phyloP scores from a whole-genome alignment of 2,888 invertebrate species.

The Argyra leucocephala region DNA sequence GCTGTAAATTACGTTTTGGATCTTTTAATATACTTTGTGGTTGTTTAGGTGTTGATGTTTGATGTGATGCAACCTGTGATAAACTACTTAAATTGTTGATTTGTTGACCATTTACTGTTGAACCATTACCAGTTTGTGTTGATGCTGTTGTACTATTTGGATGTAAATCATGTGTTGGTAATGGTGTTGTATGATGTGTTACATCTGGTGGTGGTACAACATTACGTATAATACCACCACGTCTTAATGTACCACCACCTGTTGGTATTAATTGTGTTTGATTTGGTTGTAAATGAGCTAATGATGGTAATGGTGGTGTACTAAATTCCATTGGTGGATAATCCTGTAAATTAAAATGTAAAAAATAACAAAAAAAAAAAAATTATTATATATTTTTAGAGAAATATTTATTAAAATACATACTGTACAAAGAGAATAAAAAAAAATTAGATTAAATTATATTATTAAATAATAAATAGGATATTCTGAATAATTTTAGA shows the following conservation, averaged over 20 bases:
- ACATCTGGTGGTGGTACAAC: constrained; percentile 42
- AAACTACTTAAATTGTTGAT: constrained; percentile 26
- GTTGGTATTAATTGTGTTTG: constrained; percentile 15
- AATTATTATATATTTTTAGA: background rate
- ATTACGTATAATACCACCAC: constrained; percentile 37
- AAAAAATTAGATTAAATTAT: too few species aligned
- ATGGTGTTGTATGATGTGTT: constrained; percentile 39
- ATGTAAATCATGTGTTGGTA: constrained; percentile 37
- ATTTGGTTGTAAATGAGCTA: constrained; percentile 36
- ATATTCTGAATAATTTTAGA: too few species aligned
- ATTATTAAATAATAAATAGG: too few species aligned
- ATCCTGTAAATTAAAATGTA: constrained; percentile 31
- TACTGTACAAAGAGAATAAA: background rate
- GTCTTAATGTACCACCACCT: constrained; percentile 34
- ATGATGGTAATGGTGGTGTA: constrained; percentile 35
- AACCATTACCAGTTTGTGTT: constrained; percentile 39
- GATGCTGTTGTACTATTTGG: constrained; percentile 37
- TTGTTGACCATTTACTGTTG: constrained; percentile 31
- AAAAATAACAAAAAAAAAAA: background rate
- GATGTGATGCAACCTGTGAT: constrained; percentile 26
- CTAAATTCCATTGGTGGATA: constrained; percentile 41
- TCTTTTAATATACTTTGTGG: constrained; percentile 56
- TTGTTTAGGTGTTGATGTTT: constrained; percentile 44
- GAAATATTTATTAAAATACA: background rate
- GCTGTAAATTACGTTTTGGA: constrained; percentile 50